Evolutionary conservation across 2,797 vertebrate genomes (phyloP), one percentile per base, ranked within the genome.

Genomic region (Sebastes nivosus): DNA sequence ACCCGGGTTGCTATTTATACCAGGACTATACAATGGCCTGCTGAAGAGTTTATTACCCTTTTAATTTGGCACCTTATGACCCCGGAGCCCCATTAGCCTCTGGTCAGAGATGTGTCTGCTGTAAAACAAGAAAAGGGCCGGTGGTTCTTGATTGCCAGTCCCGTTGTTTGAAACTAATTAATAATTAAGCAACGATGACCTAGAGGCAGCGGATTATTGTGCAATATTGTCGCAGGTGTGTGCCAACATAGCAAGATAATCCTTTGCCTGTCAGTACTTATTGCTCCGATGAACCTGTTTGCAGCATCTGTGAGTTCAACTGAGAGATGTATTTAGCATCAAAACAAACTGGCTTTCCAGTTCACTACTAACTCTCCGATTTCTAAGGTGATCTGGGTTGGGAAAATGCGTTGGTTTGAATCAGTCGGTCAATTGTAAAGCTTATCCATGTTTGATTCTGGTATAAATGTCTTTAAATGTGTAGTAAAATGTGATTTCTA

Each of bases 1-100:
- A 87, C 88, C 88, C 73, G 74, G 0, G 38, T 78, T 87, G 88
- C 94, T 95, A 93, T 95, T 94, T 94, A 92, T 95, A 95, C 87
- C 42, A 32, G 32, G 59, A 52, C 36, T 29, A 32, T 38, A 94
- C 88, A 94, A 92, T 91, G 82, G 85, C 63, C 80, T 5, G 85
- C 88, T 85, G 81, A 88, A 58, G 80, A 85, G 80, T 89, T 90
- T 90, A 92, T 91, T 87, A 87, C 87, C 80, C 79, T 86, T 81
- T 90, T 83, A 80, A 92, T 86, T 84, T 81, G 81, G 65, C 82
- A 86, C 86, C 89, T 91, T 72, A 46, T 88, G 90, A 92, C 88
- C 89, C 84, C 60, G 5, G 36, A 64, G 75, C 84, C 80, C 70
- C 54, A 3, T 20, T 36, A 83, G 71, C 77, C 74, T 32, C 22